Base-by-base conservation (phyloP, 2,888 invertebrate species). In the Ennomos erosarius region DNA sequence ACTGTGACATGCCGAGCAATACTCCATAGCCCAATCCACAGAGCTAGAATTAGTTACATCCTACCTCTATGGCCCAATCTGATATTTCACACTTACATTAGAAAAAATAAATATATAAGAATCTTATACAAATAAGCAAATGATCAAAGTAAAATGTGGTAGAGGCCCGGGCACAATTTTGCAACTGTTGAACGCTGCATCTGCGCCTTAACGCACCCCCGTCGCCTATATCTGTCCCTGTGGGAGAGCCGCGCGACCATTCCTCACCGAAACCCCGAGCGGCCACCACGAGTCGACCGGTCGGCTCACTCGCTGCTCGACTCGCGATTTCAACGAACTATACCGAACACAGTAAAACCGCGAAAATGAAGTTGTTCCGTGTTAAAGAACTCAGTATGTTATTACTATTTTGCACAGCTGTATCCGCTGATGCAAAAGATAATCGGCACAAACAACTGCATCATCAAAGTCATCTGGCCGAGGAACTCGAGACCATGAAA, bases 111-210 rank as follows among this genome's bases (percentile, higher is more conserved):
- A n/a, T n/a, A n/a, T n/a, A n/a, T n/a, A n/a, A n/a, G n/a, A n/a
- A n/a, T n/a, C n/a, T n/a, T n/a, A n/a, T n/a, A n/a, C n/a, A n/a
- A n/a, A n/a, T n/a, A n/a, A n/a, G n/a, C n/a, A n/a, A n/a, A n/a
- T n/a, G n/a, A n/a, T 16, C 16, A 26, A 26, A 26, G 6, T 26
- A 26, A 26, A 26, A 26, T 26, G 26, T 26, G 6, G 26, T 26
- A 26, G 26, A 0, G 26, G 26, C 26, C 76, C 71, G 63, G 78
- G 77, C 26, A 26, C 6, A 26, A 26, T 3, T 26, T 26, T 5
- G 82, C 90, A 89, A 89, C 89, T 90, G 88, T 88, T 88, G 88
- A 85, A 69, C 82, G 76, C 26, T 26, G 26, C 90, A 90, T 89
- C 88, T 90, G 90, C 87, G 81, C 79, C 65, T 64, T 59, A 62